Evolutionary conservation across 2,113 vertebrate species (phyloP), one percentile per base, ranked within the genome.

Genomic region (Corythoichthys intestinalis): DNA sequence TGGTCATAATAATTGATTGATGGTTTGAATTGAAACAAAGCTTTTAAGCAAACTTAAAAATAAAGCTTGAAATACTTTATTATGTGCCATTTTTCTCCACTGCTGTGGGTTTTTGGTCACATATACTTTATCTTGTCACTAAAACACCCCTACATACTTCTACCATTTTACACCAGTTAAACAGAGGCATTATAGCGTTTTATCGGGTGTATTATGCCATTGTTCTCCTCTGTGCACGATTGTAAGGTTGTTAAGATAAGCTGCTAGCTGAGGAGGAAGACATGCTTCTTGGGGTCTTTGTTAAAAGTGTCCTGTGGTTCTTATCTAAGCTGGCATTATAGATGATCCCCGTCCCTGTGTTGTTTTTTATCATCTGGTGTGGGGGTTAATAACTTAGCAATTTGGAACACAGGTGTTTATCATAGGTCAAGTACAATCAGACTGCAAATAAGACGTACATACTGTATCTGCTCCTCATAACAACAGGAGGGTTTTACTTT

Each of bases 121-220:
- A 60, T 81, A 84, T 77, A 79, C 82, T 81, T 86, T 85, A 86
- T 85, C 14, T 77, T 67, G 53, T 78, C 70, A 68, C 74, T 57
- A 78, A 76, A 83, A 79, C 83, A 79, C 83, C 77, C 76, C 60
- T 64, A 69, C 74, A 76, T 59, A 62, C 74, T 65, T 77, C 75
- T 28, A 65, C 72, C 69, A 75, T 34, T 68, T 62, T 65, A 79
- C 58, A 77, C 67, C 61, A 1, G 70, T 79, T 70, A 77, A 84
- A 76, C 75, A 78, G 75, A 80, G 67, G 80, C 71, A 47, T 88
- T 90, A 89, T 87, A 77, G 83, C 76, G 69, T 90, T 88, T 89
- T 85, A 91, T 91, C 62, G 89, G 90, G 89, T 88, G 67, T 64
- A 67, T 72, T 60, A 65, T 60, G 73, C 75, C 66, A 75, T 74